Evolutionary conservation across 2,888 invertebrate species (phyloP).

Genomic region (Pollenia amentaria): DNA sequence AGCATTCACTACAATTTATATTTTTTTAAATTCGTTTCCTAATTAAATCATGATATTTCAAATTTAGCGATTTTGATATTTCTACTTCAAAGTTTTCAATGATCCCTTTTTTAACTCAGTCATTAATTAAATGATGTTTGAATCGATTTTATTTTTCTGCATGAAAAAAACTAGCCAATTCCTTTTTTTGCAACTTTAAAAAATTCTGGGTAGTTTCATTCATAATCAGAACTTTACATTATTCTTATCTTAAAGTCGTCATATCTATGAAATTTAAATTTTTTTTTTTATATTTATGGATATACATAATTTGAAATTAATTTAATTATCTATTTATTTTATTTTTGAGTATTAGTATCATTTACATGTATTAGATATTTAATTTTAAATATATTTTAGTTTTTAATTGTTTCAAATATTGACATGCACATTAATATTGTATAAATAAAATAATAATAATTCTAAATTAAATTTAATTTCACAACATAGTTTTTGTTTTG

Average conservation of each 20-base stretch:
- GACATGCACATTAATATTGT: conserved; percentile 44
- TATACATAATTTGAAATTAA: conserved; percentile 6
- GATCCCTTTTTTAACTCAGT: conserved; percentile 40
- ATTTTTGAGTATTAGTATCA: conserved; percentile 65
- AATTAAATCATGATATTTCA: neutral
- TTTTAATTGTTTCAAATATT: conserved; percentile 30
- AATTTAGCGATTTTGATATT: neutral
- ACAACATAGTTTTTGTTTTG: conserved; percentile 67
- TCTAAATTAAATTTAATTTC: conserved; percentile 68
- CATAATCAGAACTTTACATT: too few relatives aligned
- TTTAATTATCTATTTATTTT: conserved; percentile 40
- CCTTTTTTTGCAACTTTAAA: conserved; percentile 2
- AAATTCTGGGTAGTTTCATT: too few relatives aligned
- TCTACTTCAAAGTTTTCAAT: conserved; percentile 12
- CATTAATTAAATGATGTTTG: conserved; percentile 2
- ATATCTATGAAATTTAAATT: neutral
- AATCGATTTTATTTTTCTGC: neutral
- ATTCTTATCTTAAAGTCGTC: too few relatives aligned
- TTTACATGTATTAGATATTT: conserved; percentile 28
- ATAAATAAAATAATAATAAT: conserved; percentile 52
- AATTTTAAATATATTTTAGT: conserved; percentile 42
- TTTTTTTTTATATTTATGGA: conserved; percentile 10
- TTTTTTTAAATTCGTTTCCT: conserved; percentile 29
- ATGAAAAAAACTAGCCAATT: conserved; percentile 22
- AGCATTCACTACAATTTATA: conserved; percentile 14